Conservation (phyloP, 2,888 invertebrate genomes). For the Hemistola chrysoprasaria region DNA sequence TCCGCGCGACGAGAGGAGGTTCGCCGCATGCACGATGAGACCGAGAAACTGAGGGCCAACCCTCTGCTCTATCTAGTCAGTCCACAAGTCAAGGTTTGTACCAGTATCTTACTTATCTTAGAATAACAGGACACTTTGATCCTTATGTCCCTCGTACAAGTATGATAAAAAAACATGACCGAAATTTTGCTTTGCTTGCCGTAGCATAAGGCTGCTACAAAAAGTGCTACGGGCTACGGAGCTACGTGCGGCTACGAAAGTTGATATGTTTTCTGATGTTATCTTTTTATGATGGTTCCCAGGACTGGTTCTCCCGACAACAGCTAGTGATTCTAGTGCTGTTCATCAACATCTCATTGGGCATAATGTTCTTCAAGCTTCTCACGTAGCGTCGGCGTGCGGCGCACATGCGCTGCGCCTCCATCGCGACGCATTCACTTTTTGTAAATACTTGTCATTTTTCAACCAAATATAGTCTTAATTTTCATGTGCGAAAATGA, state of each 20-base stretch:
- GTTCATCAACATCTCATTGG: conserved; percentile 96
- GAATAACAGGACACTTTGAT: too few species aligned
- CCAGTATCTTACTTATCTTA: conserved; percentile 60
- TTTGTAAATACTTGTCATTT: conserved; percentile 66
- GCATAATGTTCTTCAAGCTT: conserved; percentile 97
- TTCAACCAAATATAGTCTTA: conserved; percentile 55
- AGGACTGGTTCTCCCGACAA: conserved; percentile 98
- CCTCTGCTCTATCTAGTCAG: conserved; percentile 97
- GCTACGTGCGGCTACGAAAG: too few species aligned
- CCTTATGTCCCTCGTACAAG: too few species aligned
- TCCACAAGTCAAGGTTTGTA: conserved; percentile 98
- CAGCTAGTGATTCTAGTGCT: conserved; percentile 96
- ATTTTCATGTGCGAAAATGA: conserved; percentile 54
- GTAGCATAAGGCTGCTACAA: background rate
- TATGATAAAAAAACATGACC: too few species aligned
- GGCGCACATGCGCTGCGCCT: conserved; percentile 63
- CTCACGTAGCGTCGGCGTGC: conserved; percentile 92
- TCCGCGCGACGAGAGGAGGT: conserved; percentile 97
- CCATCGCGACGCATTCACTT: conserved; percentile 38
- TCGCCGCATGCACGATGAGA: conserved; percentile 94
- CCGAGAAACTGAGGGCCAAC: conserved; percentile 95
- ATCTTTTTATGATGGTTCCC: conserved; percentile 47
- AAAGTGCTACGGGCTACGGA: background rate
- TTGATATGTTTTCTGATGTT: too few species aligned
- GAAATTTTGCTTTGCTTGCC: too few species aligned